Conservation (phyloP, 2,797 vertebrate species). For the Gobio occitaniae region DNA sequence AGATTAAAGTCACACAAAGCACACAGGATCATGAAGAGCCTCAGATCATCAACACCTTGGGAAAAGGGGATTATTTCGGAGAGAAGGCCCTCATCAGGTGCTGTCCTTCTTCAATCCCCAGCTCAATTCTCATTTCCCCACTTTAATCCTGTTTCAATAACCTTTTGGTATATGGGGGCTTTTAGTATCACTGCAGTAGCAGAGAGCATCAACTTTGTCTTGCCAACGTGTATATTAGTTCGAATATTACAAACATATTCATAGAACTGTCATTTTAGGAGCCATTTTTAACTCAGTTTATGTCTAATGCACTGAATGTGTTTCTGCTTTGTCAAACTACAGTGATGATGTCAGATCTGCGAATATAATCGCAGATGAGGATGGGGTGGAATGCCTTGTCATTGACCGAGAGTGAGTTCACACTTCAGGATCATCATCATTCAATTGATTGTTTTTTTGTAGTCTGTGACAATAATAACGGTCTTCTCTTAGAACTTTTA, state of each 20-base stretch:
- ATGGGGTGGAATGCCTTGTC: constrained; percentile 89
- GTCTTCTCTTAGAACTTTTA: constrained; percentile 84
- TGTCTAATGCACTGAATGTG: constrained; percentile 10
- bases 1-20: constrained; percentile 93
- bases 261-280: not conserved
- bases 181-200: not conserved
- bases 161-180: constrained; percentile 1
- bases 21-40: constrained; percentile 81
- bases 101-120: constrained; percentile 10
- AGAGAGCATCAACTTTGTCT: not conserved
- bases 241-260: not conserved
- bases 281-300: constrained; percentile 10
- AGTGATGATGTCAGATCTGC: constrained; percentile 94
- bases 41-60: constrained; percentile 88
- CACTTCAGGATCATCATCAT: not conserved
- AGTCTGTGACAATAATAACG: not conserved
- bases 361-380: constrained; percentile 91
- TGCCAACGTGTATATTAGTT: not conserved
- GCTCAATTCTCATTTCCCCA: constrained; percentile 24
- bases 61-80: constrained; percentile 93
- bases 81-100: constrained; percentile 96
- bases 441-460: not conserved
- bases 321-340: constrained; percentile 56
- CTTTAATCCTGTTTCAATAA: not conserved
- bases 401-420: constrained; percentile 92